Percentiles rank a stretch among this genome's conserved stretches.
Evolutionary conservation across 1,140 invertebrate species (phyloP).

Genomic region (Aphidius gifuensis): DNA sequence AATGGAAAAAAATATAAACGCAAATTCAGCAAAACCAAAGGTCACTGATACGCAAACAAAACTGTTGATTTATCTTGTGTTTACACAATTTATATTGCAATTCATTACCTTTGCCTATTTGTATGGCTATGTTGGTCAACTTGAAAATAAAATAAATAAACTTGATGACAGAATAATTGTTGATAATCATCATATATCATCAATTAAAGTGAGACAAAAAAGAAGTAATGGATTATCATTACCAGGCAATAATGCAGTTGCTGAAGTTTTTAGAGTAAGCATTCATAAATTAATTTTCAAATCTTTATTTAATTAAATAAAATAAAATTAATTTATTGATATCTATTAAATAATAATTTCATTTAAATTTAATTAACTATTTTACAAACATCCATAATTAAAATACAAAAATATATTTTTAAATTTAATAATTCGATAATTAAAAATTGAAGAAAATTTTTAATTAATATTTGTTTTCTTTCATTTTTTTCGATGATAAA

Average conservation of each 20-base stretch:
- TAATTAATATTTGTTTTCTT: no score
- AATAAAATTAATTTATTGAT: no score
- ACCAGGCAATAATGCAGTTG: slow-evolving; percentile 42
- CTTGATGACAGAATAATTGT: slow-evolving; percentile 5
- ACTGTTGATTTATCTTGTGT: slow-evolving; percentile 40
- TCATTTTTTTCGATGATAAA: no score
- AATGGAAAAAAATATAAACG: slow-evolving; percentile 14
- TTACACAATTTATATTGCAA: slow-evolving; percentile 40
- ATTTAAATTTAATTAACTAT: no score
- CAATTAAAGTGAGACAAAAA: slow-evolving; percentile 32
- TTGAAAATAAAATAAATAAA: slow-evolving; percentile 35
- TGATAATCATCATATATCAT: slow-evolving; percentile 9
- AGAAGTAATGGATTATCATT: slow-evolving; percentile 37
- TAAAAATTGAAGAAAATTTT: no score
- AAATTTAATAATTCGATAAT: no score
- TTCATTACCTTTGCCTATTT: slow-evolving; percentile 41
- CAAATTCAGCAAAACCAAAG: slow-evolving; percentile 2
- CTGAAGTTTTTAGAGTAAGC: slow-evolving; percentile 41
- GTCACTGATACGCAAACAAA: slow-evolving; percentile 29
- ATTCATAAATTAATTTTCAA: slow-evolving; percentile 15
- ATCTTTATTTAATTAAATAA: no score
- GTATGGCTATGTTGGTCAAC: slow-evolving; percentile 34
- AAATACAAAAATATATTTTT: no score
- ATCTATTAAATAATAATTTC: no score
- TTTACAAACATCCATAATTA: no score